Evolutionary conservation across 2,797 vertebrate genomes (phyloP).

Genomic region (Aplochiton taeniatus): DNA sequence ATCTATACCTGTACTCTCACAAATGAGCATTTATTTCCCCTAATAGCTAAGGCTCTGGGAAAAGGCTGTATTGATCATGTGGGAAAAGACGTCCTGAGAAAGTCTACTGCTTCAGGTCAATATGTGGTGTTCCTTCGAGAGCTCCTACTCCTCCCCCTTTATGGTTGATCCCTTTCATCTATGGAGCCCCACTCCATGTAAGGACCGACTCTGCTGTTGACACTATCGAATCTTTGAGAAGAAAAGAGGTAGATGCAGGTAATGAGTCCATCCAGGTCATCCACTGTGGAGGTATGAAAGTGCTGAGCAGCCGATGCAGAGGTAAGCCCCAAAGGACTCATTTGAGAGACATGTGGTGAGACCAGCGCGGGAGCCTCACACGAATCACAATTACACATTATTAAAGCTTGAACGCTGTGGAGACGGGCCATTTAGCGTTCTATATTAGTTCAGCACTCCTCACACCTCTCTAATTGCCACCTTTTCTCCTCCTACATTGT

Average conservation of each 20-base stretch:
- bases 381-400: slow-evolving; percentile 74
- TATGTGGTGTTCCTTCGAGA: slow-evolving; percentile 1
- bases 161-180: too few species aligned
- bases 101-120: slow-evolving; percentile 11
- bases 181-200: slow-evolving; percentile 52
- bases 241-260: slow-evolving; percentile 20
- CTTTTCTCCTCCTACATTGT: slow-evolving; percentile 47
- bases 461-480: slow-evolving; percentile 64
- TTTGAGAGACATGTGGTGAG: slow-evolving; percentile 66
- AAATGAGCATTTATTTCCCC: slow-evolving; percentile 7
- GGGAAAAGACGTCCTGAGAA: slow-evolving; percentile 8
- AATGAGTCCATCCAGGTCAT: slow-evolving; percentile 70
- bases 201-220: slow-evolving; percentile 26
- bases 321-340: slow-evolving; percentile 68
- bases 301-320: slow-evolving; percentile 71
- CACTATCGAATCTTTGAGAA: too few species aligned
- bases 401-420: slow-evolving; percentile 67
- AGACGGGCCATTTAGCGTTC: slow-evolving; percentile 69
- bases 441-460: slow-evolving; percentile 62
- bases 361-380: slow-evolving; percentile 54
- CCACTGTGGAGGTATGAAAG: slow-evolving; percentile 67
- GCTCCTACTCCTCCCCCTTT: too few species aligned
- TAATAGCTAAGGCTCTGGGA: slow-evolving; percentile 15
- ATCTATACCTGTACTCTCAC: neutral
- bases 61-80: slow-evolving; percentile 6